These are phyloP conservation scores for Conchocele bisecta DNA, from an alignment of 2,888 invertebrate species.

Conservation along the genomic window DNA sequence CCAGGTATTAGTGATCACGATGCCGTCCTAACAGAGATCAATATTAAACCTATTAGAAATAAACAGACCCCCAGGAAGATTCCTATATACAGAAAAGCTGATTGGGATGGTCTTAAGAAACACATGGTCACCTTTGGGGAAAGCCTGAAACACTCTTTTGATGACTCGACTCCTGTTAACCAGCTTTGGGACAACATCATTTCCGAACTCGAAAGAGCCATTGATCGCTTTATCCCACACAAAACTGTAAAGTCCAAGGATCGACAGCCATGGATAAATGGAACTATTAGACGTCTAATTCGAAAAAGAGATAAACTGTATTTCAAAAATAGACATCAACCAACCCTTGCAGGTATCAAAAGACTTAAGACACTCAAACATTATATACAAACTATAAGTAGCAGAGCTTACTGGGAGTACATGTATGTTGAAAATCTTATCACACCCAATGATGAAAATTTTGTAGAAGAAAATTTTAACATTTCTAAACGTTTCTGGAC, in stretches of 20 bases:
- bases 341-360: too few species aligned
- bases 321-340: too few species aligned
- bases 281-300: too few species aligned
- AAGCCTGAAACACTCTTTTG: not conserved
- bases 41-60: slow-evolving; percentile 7
- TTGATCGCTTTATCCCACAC: not conserved
- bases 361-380: too few species aligned
- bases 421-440: too few species aligned
- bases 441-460: too few species aligned
- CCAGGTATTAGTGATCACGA: slow-evolving; percentile 5
- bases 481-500: too few species aligned
- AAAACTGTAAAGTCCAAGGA: slow-evolving; percentile 2
- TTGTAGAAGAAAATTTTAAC: too few species aligned
- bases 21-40: not conserved
- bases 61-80: slow-evolving; percentile 12
- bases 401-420: too few species aligned
- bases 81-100: not conserved
- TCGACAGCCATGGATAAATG: too few species aligned
- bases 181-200: slow-evolving; percentile 1
- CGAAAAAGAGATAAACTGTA: too few species aligned
- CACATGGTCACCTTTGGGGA: not conserved
- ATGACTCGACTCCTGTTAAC: not conserved
- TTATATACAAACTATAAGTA: too few species aligned
- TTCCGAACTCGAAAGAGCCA: not conserved
- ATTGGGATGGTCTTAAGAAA: slow-evolving; percentile 10